Percentiles rank a stretch among this genome's conserved stretches.
phyloP scores from a whole-genome alignment of 2,888 invertebrate species.

The Stenodema calcarata region DNA sequence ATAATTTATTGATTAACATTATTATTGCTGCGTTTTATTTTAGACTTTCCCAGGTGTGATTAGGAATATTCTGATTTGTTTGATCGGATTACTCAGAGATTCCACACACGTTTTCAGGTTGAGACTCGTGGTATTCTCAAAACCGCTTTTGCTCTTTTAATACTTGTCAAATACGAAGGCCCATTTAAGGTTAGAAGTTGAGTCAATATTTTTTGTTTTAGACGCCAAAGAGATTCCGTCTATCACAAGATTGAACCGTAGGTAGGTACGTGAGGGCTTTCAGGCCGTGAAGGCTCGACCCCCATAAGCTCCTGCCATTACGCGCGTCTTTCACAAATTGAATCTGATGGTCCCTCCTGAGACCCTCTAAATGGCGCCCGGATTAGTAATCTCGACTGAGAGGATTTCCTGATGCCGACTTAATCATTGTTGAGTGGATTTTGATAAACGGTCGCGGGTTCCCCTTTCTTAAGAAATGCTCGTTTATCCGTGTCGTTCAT shows the following conservation, averaged over 20 bases:
- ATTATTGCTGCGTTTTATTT: no score
- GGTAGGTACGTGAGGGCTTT: neutral
- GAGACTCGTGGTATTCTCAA: no score
- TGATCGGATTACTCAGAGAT: no score
- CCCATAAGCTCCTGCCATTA: neutral
- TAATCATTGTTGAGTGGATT: constrained; percentile 32
- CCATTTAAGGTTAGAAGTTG: no score
- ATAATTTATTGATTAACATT: no score
- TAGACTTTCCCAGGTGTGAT: no score
- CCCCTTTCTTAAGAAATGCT: neutral
- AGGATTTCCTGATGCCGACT: neutral
- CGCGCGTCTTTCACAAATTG: neutral
- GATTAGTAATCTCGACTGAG: neutral
- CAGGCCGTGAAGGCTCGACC: neutral
- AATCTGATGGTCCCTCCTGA: neutral
- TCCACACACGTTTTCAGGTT: no score
- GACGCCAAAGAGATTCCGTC: neutral
- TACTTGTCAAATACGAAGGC: no score
- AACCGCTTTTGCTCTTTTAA: no score
- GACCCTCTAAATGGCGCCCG: neutral
- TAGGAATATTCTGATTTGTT: no score
- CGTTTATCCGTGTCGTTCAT: neutral
- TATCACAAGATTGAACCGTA: neutral
- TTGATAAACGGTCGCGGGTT: constrained; percentile 25
- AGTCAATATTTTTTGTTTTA: no score